These are phyloP conservation scores for Cichlasoma orientale DNA, from an alignment of 2,797 vertebrate species.

Conservation along the genomic window DNA sequence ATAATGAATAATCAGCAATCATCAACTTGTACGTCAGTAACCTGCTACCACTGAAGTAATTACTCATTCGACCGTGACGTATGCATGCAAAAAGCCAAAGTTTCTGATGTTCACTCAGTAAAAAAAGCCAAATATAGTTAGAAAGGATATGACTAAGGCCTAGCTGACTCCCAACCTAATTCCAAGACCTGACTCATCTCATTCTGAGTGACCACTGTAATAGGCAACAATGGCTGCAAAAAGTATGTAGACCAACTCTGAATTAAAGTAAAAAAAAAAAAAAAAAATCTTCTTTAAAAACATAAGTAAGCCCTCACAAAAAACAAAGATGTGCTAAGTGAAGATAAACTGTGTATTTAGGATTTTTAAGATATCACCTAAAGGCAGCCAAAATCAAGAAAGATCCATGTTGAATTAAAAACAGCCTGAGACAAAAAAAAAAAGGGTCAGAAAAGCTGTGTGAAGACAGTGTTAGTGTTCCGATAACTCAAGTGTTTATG, in stretches of 20 bases:
- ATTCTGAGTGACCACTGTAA: constrained; percentile 16
- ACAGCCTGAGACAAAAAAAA: background rate
- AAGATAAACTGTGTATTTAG: background rate
- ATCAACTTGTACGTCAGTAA: constrained; percentile 6
- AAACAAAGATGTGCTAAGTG: background rate
- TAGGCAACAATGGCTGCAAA: background rate
- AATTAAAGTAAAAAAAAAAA: background rate
- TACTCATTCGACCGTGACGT: background rate
- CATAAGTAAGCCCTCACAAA: fast-evolving
- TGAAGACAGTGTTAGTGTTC: background rate
- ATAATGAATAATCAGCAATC: constrained; percentile 12
- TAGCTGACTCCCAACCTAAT: background rate
- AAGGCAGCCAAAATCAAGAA: background rate
- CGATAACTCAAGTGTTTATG: background rate
- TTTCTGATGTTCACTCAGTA: background rate
- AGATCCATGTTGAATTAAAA: background rate
- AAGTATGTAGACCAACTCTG: background rate
- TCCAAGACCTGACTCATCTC: constrained; percentile 9
- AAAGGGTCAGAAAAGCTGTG: background rate
- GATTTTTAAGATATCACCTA: background rate
- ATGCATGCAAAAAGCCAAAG: background rate
- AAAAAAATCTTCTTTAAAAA: background rate
- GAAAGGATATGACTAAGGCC: background rate
- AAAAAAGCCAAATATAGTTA: constrained; percentile 33
- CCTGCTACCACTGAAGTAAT: constrained; percentile 14